Percentiles rank a stretch among this genome's conserved stretches.
Evolutionary conservation across 2,797 vertebrate species (phyloP).

Genomic region (Muraenolepis orangiensis): DNA sequence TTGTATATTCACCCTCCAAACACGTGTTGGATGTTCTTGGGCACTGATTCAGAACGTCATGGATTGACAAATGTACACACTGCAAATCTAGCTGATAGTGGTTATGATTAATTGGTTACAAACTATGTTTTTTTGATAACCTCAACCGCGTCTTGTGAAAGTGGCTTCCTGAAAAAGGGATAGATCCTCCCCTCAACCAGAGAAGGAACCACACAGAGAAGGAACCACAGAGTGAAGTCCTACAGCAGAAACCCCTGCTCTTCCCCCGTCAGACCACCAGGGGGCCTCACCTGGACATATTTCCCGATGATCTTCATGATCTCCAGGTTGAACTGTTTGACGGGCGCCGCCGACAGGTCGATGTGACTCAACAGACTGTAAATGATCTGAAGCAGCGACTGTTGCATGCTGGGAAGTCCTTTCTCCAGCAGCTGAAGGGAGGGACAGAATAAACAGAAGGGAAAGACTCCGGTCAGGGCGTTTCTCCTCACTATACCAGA

Average conservation of each 20-base stretch:
- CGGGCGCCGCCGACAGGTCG: conserved; percentile 90
- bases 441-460: conserved; percentile 7
- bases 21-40: background rate
- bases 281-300: conserved; percentile 91
- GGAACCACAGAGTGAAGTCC: too few relatives aligned
- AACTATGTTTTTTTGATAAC: background rate
- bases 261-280: background rate
- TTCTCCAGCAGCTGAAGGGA: conserved; percentile 87
- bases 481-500: background rate
- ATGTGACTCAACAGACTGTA: conserved; percentile 95
- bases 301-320: conserved; percentile 99
- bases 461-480: conserved; percentile 1
- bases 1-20: background rate
- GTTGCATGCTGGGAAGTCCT: conserved; percentile 94
- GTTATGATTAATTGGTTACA: background rate
- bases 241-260: background rate
- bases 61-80: background rate
- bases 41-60: background rate
- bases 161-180: background rate
- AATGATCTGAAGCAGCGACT: conserved; percentile 95
- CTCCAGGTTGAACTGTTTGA: conserved; percentile 98
- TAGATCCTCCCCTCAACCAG: background rate
- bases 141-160: background rate
- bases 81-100: background rate
- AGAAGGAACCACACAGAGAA: too few relatives aligned